These are phyloP conservation scores for Cygnus buccinator DNA, from an alignment of 2,113 vertebrate genomes.

Conservation along the genomic window DNA sequence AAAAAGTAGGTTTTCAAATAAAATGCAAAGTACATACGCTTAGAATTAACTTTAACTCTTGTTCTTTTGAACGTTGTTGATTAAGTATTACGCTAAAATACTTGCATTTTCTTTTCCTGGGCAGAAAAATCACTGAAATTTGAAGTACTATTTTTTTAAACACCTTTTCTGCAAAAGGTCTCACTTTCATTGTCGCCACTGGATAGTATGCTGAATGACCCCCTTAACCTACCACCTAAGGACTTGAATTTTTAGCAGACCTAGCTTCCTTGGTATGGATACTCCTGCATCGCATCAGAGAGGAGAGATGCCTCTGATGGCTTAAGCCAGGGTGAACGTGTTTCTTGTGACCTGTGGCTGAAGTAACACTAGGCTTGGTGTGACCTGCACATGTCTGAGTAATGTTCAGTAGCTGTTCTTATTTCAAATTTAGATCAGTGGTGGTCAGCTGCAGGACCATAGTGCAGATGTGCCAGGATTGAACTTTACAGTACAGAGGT, in stretches of 20 bases:
- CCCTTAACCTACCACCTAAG: not conserved
- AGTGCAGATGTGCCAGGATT: not conserved
- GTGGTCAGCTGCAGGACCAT: not conserved
- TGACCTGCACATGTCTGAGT: not conserved
- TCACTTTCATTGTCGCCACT: not conserved
- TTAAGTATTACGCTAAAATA: not conserved
- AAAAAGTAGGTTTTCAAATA: slow-evolving; percentile 1
- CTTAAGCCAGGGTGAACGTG: not conserved
- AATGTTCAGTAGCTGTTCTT: not conserved
- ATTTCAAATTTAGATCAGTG: not conserved
- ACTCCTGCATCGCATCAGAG: not conserved
- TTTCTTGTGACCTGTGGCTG: not conserved
- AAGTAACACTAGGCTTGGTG: not conserved
- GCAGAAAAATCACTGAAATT: not conserved
- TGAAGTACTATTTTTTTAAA: not conserved
- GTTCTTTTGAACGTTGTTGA: not conserved
- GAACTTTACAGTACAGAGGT: not conserved
- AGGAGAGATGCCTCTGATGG: not conserved
- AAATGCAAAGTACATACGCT: not conserved
- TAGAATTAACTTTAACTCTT: not conserved
- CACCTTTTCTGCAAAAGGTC: not conserved
- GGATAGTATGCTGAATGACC: not conserved
- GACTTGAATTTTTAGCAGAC: not conserved
- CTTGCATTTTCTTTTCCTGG: not conserved
- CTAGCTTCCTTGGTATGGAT: rapidly evolving